phyloP scores from a whole-genome alignment of 2,888 invertebrate species.

The Myopa tessellatipennis region DNA sequence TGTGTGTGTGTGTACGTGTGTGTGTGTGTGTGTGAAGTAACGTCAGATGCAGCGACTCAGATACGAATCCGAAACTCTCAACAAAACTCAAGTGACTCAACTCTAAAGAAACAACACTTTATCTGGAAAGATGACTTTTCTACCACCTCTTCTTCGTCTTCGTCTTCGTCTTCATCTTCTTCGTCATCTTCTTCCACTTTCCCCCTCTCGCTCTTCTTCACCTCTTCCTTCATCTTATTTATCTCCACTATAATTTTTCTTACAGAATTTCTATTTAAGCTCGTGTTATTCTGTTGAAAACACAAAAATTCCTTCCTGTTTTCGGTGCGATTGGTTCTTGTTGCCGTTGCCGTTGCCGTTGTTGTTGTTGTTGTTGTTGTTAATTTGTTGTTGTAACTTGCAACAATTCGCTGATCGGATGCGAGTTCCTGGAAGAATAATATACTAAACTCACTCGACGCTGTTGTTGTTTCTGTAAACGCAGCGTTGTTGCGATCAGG shows the following conservation, averaged over 20 bases:
- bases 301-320: slow-evolving; percentile 11
- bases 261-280: background rate
- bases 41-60: background rate
- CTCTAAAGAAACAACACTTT: background rate
- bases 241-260: background rate
- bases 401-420: slow-evolving; percentile 5
- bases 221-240: background rate
- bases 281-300: background rate
- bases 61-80: background rate
- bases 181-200: slow-evolving; percentile 50
- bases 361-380: background rate
- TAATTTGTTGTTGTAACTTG: background rate
- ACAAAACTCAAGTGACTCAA: background rate
- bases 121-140: slow-evolving; percentile 46
- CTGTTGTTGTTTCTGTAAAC: background rate
- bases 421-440: slow-evolving; percentile 9
- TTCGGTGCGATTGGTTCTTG: background rate
- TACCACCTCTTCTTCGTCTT: slow-evolving; percentile 22
- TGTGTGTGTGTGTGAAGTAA: background rate
- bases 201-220: slow-evolving; percentile 49
- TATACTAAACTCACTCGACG: background rate
- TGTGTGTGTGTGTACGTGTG: background rate
- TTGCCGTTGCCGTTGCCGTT: background rate
- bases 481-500: slow-evolving; percentile 3
- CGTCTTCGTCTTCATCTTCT: slow-evolving; percentile 35